Evolutionary conservation across 2,888 invertebrate species (phyloP), one percentile per base, ranked within the genome.

Genomic region (Itoplectis maculator): DNA sequence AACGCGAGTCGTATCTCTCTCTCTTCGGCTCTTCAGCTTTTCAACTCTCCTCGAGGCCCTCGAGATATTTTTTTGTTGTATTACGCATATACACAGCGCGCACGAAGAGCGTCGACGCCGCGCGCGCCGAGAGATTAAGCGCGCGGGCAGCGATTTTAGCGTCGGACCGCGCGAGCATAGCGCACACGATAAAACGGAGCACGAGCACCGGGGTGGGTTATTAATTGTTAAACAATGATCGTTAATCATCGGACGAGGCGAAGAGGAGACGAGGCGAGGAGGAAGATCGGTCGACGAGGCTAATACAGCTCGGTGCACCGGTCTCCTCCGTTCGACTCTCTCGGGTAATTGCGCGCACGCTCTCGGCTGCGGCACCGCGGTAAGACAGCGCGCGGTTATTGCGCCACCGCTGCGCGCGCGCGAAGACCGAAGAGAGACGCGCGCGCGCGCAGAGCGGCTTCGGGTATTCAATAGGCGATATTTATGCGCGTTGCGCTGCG

Each of bases 201-300:
- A 42, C 81, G 81, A 69, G 69, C 65, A 18, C 56, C 42, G 18
- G 51, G 59, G 4, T 11, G 75, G 77, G 73, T 85, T 85, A 85
- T 85, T 84, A 85, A 85, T 85, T 85, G 81, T 80, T 79, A 85
- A 85, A 84, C 85, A 85, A 85, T 85, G 84, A 84, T 85, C 85
- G 83, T 85, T 84, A 85, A 85, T 85, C 85, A 85, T 85, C 69
- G 73, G 47, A 42, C 56, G 72, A 76, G 65, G 79, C 66, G 69
- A 68, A 68, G 80, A 72, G 35, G n/a, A 40, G 42, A 65, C 15
- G 45, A 49, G n/a, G n/a, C 29, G 29, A 68, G 20, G 63, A 68
- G 61, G n/a, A n/a, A 37, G 73, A 73, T 63, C 45, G 54, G 49
- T 42, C 18, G 47, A 40, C n/a, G 65, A 68, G 56, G 61, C 61